A percentile compares a stretch with the other conserved stretches of the same genome.
Conservation (phyloP, 1,140 invertebrate species). For the Oreohelix idahoensis region DNA sequence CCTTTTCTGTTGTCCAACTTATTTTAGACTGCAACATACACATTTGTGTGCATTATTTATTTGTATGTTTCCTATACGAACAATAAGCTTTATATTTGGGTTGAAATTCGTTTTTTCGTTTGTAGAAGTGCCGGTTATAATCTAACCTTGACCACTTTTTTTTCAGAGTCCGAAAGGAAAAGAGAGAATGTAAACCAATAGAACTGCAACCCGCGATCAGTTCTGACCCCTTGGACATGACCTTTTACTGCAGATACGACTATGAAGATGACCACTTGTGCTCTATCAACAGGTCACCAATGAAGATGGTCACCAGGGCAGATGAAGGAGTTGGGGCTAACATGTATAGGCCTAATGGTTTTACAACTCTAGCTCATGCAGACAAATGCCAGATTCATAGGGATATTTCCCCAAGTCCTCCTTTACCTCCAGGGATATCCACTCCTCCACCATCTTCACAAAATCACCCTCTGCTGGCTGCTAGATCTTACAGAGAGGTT, state of each 20-base stretch:
- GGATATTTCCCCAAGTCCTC: slow-evolving; percentile 5
- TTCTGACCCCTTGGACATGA: slow-evolving; percentile 44
- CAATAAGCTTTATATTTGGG: too few species aligned
- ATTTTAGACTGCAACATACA: too few species aligned
- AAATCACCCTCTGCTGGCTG: slow-evolving; percentile 42
- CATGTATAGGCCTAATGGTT: slow-evolving; percentile 27
- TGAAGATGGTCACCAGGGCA: slow-evolving; percentile 58
- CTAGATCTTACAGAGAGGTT: slow-evolving; percentile 35
- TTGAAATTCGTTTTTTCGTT: too few species aligned
- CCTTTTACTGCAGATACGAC: slow-evolving; percentile 51
- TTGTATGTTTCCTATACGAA: too few species aligned
- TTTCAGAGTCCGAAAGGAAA: slow-evolving; percentile 12
- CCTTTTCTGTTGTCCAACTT: too few species aligned
- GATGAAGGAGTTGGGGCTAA: slow-evolving; percentile 47
- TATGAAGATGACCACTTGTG: slow-evolving; percentile 65
- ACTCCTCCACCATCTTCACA: slow-evolving; percentile 15
- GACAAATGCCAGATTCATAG: slow-evolving; percentile 13
- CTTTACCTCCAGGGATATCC: not conserved
- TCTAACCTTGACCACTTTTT: too few species aligned
- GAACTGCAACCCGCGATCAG: slow-evolving; percentile 50
- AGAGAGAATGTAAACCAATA: slow-evolving; percentile 43
- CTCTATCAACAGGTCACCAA: slow-evolving; percentile 63
- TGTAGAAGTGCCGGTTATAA: too few species aligned
- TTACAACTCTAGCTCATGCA: slow-evolving; percentile 25
- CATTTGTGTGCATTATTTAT: too few species aligned